Conservation (phyloP, 2,797 vertebrate genomes). For the Pogoniulus pusillus region DNA sequence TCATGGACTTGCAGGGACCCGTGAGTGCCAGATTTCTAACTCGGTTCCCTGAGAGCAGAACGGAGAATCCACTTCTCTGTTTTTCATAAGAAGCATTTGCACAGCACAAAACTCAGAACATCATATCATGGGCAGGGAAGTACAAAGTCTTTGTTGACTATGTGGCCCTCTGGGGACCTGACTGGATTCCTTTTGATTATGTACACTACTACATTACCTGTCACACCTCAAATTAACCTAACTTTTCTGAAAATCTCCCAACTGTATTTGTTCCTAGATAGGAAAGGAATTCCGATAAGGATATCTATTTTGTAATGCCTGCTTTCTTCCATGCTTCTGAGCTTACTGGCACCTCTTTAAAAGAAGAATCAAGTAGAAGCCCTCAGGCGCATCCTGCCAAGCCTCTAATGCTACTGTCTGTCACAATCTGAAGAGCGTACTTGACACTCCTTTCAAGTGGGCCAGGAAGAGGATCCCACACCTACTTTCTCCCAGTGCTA, state of each 20-base stretch:
- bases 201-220: not conserved
- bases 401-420: slow-evolving; percentile 50
- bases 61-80: not conserved
- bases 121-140: not conserved
- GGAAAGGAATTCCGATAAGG: not conserved
- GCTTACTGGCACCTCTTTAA: slow-evolving; percentile 39
- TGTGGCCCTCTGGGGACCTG: not conserved
- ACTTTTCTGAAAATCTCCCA: slow-evolving; percentile 12
- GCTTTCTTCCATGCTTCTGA: slow-evolving; percentile 16
- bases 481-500: not conserved
- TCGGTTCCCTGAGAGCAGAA: not conserved
- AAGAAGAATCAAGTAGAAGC: slow-evolving; percentile 56
- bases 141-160: not conserved
- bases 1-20: not conserved
- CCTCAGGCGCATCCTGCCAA: slow-evolving; percentile 48
- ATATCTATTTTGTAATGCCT: not conserved
- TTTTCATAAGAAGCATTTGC: not conserved
- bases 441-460: slow-evolving; percentile 43
- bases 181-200: not conserved
- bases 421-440: slow-evolving; percentile 15
- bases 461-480: slow-evolving; percentile 27
- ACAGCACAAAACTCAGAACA: fast-evolving
- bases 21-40: not conserved
- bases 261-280: not conserved
- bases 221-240: not conserved